Evolutionary conservation across 2,113 vertebrate species (phyloP), one percentile per base, ranked within the genome.

Genomic region (Boulengerochromis microlepis): DNA sequence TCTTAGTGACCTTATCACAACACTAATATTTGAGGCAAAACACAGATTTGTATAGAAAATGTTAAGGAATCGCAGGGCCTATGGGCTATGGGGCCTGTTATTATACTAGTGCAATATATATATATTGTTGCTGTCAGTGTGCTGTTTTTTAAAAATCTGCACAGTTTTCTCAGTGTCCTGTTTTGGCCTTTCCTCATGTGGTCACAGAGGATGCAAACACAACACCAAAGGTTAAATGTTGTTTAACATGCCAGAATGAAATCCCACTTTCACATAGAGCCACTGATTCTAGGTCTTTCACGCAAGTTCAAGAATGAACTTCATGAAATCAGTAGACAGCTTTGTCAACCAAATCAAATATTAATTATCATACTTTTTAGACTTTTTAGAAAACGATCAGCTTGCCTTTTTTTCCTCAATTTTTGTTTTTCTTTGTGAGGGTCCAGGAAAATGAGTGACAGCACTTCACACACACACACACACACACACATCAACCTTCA

Each of bases 311-410:
- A 42, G 9, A 45, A 47, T 47, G 10, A 29, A 16, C 24, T 74
- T n/a, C n/a, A n/a, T n/a, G n/a, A 18, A 16, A 19, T 8, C 15
- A 50, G 40, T 0, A 19, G 12, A 31, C 24, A 29, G 6, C 10
- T 31, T 29, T 31, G 3, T 76, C 42, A 76, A 12, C 13, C 42
- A 10, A 18, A 74, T 45, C 40, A 10, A 74, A 45, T 18, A 74
- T 26, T 74, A 45, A 26, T 74, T 2, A 2, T 74, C 40, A 6
- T 0, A 18, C 69, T 26, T 2, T 0, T 71, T 40, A 24, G 11
- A 13, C 35, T 22, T 1, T 57, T 10, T 45, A 7, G 5, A 45
- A 74, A 74, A 76, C 3, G 16, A 26, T 4, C 42, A 29, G 71
- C 10, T 29, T 50, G 57, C 29, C 3, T 29, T 15, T 76, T 56